Conservation (phyloP, 1,140 invertebrate species). For the Halictus rubicundus region DNA sequence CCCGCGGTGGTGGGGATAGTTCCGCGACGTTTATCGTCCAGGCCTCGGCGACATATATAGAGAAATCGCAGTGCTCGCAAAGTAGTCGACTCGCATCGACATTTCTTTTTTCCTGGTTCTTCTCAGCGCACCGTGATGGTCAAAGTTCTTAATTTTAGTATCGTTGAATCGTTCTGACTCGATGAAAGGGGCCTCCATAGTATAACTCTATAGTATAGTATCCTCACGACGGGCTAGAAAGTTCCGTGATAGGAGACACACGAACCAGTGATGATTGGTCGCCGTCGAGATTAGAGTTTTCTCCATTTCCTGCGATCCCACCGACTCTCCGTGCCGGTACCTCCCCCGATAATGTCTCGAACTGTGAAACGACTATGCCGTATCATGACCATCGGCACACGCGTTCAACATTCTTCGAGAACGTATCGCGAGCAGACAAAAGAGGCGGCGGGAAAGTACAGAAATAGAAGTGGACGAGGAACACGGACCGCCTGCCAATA, state of each 20-base stretch:
- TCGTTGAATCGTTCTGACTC: too few relatives aligned
- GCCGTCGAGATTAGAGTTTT: conserved; percentile 3
- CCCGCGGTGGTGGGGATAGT: too few relatives aligned
- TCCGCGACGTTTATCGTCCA: too few relatives aligned
- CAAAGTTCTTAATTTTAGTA: too few relatives aligned
- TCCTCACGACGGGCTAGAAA: too few relatives aligned
- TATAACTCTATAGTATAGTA: too few relatives aligned
- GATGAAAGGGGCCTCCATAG: too few relatives aligned
- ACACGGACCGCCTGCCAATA: neutral
- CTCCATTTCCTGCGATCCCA: conserved; percentile 5
- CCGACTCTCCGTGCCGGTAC: neutral
- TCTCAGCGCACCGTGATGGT: too few relatives aligned
- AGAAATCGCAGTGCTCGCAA: too few relatives aligned
- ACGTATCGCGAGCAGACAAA: neutral
- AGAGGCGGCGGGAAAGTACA: neutral
- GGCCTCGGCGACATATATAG: too few relatives aligned
- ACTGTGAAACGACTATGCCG: conserved; percentile 3
- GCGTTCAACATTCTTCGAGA: conserved; percentile 7
- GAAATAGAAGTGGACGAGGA: neutral
- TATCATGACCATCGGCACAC: conserved; percentile 13
- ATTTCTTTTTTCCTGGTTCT: too few relatives aligned
- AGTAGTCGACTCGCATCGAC: too few relatives aligned
- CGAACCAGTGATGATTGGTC: neutral
- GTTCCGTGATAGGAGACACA: neutral
- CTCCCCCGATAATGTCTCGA: conserved; percentile 16